A percentile compares a stretch with the other conserved stretches of the same genome.
These are phyloP conservation scores for Panurus biarmicus DNA, from an alignment of 2,113 vertebrate genomes.

Conservation along the genomic window DNA sequence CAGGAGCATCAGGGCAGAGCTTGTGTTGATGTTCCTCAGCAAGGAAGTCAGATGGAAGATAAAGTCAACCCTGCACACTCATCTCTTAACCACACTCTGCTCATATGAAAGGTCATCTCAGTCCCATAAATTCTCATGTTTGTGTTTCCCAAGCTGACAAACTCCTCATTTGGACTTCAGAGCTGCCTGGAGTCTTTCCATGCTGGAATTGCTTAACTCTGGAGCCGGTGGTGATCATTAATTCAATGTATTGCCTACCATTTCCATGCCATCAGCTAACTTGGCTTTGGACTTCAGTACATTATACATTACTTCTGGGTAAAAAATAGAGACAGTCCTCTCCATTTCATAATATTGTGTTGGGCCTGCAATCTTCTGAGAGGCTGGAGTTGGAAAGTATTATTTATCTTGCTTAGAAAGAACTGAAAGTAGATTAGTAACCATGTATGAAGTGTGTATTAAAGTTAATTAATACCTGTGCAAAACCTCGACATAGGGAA, in stretches of 20 bases:
- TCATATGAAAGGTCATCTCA: conserved; percentile 17
- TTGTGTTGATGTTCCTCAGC: background rate
- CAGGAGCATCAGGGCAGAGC: background rate
- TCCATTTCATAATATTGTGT: background rate
- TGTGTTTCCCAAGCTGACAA: background rate
- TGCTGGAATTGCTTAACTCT: background rate
- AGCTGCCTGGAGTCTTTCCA: background rate
- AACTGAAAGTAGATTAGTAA: background rate
- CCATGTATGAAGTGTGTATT: background rate
- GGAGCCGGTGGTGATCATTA: background rate
- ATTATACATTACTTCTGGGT: background rate
- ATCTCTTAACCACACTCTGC: background rate
- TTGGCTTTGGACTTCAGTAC: background rate
- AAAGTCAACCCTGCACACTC: background rate
- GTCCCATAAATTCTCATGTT: background rate
- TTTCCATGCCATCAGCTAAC: background rate
- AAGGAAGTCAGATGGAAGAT: background rate
- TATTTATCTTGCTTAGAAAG: background rate
- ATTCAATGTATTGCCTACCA: background rate
- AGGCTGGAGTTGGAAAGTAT: background rate
- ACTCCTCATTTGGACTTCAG: background rate
- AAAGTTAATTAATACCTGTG: background rate
- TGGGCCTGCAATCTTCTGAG: background rate
- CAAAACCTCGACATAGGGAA: background rate
- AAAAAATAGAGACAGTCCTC: background rate